Evolutionary conservation across 2,113 vertebrate species (phyloP).

Genomic region (Trochalopteron elliotii): DNA sequence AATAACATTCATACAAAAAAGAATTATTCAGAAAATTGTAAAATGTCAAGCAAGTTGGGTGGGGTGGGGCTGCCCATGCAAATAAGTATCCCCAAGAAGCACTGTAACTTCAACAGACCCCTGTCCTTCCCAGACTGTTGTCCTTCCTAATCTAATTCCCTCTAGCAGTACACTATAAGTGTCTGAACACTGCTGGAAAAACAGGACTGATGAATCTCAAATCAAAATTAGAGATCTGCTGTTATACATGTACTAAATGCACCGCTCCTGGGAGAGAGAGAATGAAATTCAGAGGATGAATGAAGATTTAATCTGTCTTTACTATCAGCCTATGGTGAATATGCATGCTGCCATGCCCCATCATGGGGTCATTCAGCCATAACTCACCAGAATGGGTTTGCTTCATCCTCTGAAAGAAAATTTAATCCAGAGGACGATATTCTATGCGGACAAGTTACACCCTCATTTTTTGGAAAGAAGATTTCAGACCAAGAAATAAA

Average conservation of each 20-base stretch:
- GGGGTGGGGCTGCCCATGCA: not conserved
- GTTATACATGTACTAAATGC: not conserved
- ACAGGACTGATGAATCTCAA: not conserved
- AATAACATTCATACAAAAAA: not conserved
- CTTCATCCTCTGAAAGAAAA: not conserved
- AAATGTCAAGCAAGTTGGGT: not conserved
- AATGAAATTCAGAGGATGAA: not conserved
- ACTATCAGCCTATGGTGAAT: not conserved
- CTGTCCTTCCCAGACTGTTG: not conserved
- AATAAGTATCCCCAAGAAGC: not conserved
- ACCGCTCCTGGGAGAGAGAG: not conserved
- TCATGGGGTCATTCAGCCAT: not conserved
- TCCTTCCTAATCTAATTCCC: not conserved
- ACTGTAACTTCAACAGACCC: not conserved
- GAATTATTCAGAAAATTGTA: not conserved
- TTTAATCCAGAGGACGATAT: not conserved
- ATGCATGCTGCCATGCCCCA: rapidly evolving
- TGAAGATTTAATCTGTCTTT: not conserved
- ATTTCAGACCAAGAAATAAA: not conserved
- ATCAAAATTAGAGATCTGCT: not conserved
- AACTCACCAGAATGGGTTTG: not conserved
- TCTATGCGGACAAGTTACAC: not conserved
- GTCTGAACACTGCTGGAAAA: not conserved
- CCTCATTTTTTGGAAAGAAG: not conserved
- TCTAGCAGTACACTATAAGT: not conserved